phyloP scores from a whole-genome alignment of 2,797 vertebrate genomes.

The Melanotaenia trifasciata region DNA sequence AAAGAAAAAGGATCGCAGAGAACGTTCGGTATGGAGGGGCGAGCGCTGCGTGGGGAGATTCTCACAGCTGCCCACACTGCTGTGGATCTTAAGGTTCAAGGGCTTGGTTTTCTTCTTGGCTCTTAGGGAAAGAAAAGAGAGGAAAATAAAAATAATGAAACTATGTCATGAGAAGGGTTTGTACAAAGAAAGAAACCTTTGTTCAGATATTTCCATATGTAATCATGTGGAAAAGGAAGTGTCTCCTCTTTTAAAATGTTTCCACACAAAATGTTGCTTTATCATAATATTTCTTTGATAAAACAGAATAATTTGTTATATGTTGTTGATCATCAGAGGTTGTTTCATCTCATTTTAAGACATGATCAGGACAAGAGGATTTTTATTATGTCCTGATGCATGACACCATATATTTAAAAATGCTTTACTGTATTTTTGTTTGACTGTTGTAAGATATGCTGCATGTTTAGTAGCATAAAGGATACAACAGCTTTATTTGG shows the following conservation, averaged over 20 bases:
- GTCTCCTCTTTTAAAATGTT: too few relatives aligned
- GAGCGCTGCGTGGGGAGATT: constrained; percentile 96
- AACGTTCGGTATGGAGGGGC: constrained; percentile 91
- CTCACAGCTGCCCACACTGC: constrained; percentile 97
- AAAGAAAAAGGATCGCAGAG: constrained; percentile 96
- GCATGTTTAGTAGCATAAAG: neutral
- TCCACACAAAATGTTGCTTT: too few relatives aligned
- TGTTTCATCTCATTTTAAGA: too few relatives aligned
- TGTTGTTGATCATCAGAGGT: too few relatives aligned
- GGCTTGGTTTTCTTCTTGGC: constrained; percentile 98
- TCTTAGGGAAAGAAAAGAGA: constrained; percentile 75
- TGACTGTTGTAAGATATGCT: neutral
- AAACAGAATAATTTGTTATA: too few relatives aligned
- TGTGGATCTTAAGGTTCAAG: constrained; percentile 98
- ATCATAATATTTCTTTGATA: too few relatives aligned
- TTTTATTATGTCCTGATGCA: too few relatives aligned
- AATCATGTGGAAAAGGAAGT: too few relatives aligned
- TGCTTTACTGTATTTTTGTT: neutral
- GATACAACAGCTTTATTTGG: neutral
- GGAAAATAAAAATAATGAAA: constrained; percentile 15
- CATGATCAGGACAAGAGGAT: too few relatives aligned
- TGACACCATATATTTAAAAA: too few relatives aligned
- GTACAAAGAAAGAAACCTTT: too few relatives aligned
- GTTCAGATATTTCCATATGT: too few relatives aligned
- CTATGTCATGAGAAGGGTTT: neutral